Evolutionary conservation across 2,888 invertebrate genomes (phyloP), one percentile per base, ranked within the genome.

Genomic region (Vesta saturnalis): DNA sequence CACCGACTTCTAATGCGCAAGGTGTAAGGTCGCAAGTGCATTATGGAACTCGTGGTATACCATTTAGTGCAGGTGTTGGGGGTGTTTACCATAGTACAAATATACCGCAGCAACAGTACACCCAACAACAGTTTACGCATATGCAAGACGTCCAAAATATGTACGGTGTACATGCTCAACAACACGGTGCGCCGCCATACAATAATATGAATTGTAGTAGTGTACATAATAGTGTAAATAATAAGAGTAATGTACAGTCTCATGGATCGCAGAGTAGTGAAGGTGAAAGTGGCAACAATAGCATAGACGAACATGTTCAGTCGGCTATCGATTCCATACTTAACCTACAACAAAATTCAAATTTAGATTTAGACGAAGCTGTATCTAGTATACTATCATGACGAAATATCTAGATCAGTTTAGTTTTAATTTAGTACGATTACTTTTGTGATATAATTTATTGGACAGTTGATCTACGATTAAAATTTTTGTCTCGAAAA

Each of bases 311-410:
- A 23, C 92, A 93, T 82, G 92, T 93, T 70, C 92, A 93, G 82
- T 92, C 90, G 79, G 93, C 93, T 72, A 93, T 93, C 76, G 92
- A 93, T 81, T 92, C 92, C 79, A 93, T 93, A 78, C 84, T 93
- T 71, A 92, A 92, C 83, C 84, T 92, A 74, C 91, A 91, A 79
- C 85, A 80, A 83, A 87, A 77, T 69, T 81, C 82, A 19, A 76
- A 77, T 69, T 70, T 79, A 60, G 83, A 83, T 73, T 77, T 84
- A 73, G 84, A 85, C 72, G 78, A 79, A 71, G 77, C 78, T 52
- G 77, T 79, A 60, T 76, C 74, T 67, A 83, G 82, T 72, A 84
- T 85, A 77, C 81, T 85, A 73, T 85, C 84, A 83, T 85, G 84
- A 85, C 84, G 82, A 76, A 80, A 79, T 78, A 73, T 80, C 66